phyloP scores from a whole-genome alignment of 2,113 vertebrate species.

The Myiagra hebetior region DNA sequence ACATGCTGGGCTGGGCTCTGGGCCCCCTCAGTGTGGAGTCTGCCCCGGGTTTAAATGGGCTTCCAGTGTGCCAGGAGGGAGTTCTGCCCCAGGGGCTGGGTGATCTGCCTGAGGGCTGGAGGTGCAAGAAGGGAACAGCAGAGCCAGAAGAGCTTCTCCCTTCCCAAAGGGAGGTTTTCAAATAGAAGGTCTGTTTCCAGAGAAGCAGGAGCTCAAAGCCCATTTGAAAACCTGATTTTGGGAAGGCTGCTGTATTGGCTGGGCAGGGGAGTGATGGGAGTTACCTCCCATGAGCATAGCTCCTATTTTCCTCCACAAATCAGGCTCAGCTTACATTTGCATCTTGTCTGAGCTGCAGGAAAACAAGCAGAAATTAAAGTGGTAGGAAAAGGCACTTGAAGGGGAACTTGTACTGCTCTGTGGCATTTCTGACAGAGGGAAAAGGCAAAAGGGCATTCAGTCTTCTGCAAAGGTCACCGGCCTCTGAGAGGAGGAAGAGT shows the following conservation, averaged over 20 bases:
- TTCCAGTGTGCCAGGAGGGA: background rate
- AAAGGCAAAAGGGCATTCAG: background rate
- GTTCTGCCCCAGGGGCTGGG: background rate
- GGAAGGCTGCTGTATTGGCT: background rate
- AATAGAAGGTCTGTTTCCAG: background rate
- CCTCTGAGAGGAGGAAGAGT: background rate
- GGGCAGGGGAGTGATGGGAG: background rate
- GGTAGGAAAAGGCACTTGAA: background rate
- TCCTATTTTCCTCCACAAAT: background rate
- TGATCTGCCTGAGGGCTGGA: background rate
- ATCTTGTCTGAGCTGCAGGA: background rate
- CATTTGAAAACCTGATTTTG: background rate
- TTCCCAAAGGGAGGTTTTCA: background rate
- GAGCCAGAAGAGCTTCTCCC: background rate
- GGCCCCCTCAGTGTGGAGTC: background rate
- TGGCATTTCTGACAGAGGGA: background rate
- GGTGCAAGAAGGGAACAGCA: background rate
- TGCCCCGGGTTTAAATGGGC: background rate
- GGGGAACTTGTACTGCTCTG: rapidly evolving
- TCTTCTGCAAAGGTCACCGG: background rate
- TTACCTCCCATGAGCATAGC: background rate
- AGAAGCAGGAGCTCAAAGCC: background rate
- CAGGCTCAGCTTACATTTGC: background rate
- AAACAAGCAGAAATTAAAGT: background rate
- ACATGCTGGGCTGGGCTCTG: background rate